Evolutionary conservation across 1,140 invertebrate genomes (phyloP).

Genomic region (Lepidostoma basale): DNA sequence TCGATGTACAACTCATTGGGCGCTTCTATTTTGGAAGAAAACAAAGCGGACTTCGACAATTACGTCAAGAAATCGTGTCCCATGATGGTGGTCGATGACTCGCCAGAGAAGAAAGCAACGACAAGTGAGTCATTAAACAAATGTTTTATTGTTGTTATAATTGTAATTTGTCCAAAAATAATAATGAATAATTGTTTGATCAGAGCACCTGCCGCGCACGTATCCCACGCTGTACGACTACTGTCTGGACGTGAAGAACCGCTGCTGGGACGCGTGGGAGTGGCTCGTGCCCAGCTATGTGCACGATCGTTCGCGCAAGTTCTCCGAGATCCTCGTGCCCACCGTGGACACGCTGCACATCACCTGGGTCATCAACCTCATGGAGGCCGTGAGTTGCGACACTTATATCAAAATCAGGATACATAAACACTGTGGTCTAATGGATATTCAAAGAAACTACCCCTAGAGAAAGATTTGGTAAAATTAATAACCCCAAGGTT

Average conservation of each 20-base stretch:
- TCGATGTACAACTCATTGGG: conserved; percentile 85
- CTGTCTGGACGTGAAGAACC: conserved; percentile 71
- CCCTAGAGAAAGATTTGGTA: too few species aligned
- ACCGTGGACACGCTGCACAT: conserved; percentile 84
- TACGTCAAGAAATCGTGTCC: conserved; percentile 78
- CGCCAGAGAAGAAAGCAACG: conserved; percentile 65
- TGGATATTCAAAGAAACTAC: too few species aligned
- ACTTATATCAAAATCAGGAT: neutral
- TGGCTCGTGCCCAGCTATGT: conserved; percentile 76
- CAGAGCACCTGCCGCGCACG: conserved; percentile 71
- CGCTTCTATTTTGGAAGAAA: conserved; percentile 72
- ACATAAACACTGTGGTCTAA: neutral
- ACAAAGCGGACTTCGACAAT: conserved; percentile 75
- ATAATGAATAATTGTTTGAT: conserved; percentile 12
- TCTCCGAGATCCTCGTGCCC: conserved; percentile 83
- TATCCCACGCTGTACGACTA: conserved; percentile 81
- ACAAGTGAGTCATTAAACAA: conserved; percentile 55
- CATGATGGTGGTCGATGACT: conserved; percentile 71
- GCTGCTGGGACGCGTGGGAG: conserved; percentile 86
- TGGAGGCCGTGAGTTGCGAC: conserved; percentile 68
- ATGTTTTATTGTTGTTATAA: neutral
- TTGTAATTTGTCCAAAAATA: neutral
- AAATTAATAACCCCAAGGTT: too few species aligned
- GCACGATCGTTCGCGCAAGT: conserved; percentile 72
- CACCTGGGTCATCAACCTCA: conserved; percentile 77